phyloP scores from a whole-genome alignment of 2,113 vertebrate species.

The Stercorarius parasiticus region DNA sequence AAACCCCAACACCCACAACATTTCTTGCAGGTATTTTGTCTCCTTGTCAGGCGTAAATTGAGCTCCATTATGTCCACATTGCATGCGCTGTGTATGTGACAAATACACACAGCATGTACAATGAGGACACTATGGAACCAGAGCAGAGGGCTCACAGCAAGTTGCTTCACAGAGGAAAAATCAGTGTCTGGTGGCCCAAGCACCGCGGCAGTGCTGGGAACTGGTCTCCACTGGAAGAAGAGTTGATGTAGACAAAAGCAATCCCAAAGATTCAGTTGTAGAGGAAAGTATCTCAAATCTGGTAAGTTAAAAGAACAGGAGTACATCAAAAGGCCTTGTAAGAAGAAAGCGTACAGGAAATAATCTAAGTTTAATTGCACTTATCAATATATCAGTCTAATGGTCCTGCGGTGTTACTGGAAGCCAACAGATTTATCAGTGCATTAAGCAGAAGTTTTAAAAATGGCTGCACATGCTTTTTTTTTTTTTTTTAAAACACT shows the following conservation, averaged over 20 bases:
- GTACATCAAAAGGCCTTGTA: not conserved
- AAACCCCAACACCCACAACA: rapidly evolving
- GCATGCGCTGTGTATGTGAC: slow-evolving; percentile 74
- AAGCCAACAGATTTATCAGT: not conserved
- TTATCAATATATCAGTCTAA: not conserved
- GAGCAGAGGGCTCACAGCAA: not conserved
- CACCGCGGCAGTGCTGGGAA: not conserved
- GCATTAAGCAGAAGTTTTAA: not conserved
- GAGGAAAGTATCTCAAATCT: not conserved
- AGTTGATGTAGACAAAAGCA: not conserved
- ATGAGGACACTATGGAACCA: slow-evolving; percentile 73
- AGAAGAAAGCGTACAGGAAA: not conserved
- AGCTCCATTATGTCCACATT: slow-evolving; percentile 77
- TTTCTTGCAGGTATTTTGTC: not conserved
- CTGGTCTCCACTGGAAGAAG: not conserved
- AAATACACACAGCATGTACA: slow-evolving; percentile 79
- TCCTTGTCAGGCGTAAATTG: not conserved
- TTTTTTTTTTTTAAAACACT: not conserved
- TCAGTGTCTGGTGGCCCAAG: not conserved
- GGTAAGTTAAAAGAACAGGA: not conserved
- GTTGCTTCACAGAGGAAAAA: not conserved
- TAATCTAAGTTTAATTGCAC: not conserved
- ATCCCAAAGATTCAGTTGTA: not conserved
- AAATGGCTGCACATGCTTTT: not conserved
- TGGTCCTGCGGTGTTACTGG: not conserved